Conservation (phyloP, 2,113 vertebrate genomes). For the Sterrhoptilus dennistouni region DNA sequence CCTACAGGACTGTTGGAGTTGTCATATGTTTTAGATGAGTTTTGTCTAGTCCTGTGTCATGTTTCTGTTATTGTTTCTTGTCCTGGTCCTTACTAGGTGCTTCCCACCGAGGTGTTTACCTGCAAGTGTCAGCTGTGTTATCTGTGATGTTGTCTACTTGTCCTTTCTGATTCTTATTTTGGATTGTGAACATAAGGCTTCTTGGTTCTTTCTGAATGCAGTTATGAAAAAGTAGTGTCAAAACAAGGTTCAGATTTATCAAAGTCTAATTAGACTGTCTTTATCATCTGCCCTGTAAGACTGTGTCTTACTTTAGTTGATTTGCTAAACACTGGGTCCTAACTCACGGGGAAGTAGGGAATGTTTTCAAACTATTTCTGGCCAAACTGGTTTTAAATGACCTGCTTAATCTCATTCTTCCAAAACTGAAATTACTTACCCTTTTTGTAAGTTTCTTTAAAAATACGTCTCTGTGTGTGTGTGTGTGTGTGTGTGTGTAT, state of each 20-base stretch:
- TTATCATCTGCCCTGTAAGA: background rate
- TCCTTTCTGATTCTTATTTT: background rate
- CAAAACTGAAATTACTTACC: background rate
- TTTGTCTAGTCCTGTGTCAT: background rate
- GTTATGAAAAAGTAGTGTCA: background rate
- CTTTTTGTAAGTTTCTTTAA: background rate
- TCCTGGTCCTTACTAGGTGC: background rate
- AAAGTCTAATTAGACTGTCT: background rate
- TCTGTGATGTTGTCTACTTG: background rate
- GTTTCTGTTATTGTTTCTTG: background rate
- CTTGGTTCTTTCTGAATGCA: background rate
- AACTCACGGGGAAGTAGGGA: background rate
- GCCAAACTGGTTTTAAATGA: background rate
- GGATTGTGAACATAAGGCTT: background rate
- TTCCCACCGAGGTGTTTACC: background rate
- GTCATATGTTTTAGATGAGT: background rate
- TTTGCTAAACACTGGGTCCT: background rate
- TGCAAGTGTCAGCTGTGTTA: background rate
- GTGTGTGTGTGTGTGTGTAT: fast-evolving
- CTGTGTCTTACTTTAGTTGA: background rate
- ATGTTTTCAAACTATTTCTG: background rate
- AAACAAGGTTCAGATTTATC: background rate
- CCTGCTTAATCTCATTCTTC: background rate
- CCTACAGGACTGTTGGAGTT: background rate
- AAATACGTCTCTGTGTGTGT: fast-evolving